These are phyloP conservation scores for Lepidocyrtoides sp. DNA, from an alignment of 2,888 invertebrate genomes.

Conservation along the genomic window DNA sequence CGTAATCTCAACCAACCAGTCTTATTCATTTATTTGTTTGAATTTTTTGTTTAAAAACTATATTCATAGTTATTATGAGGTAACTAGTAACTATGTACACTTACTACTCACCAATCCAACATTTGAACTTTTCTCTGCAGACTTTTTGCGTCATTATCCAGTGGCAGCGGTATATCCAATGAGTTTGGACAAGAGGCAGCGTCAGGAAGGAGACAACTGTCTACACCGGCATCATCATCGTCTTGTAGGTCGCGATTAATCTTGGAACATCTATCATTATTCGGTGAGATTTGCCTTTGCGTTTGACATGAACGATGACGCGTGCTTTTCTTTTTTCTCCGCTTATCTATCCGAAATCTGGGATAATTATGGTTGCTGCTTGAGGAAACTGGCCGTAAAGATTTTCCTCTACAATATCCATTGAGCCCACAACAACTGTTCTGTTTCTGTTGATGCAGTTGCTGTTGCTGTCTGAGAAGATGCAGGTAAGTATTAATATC, in stretches of 20 bases:
- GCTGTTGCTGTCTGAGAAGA: neutral
- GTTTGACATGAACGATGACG: no score
- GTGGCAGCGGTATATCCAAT: neutral
- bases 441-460: neutral
- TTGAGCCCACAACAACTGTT: neutral
- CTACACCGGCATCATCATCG: neutral
- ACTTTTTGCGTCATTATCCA: slow-evolving; percentile 26
- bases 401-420: neutral
- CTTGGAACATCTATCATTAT: no score
- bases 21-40: no score
- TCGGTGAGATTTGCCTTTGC: no score
- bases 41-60: no score
- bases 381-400: no score
- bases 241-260: no score
- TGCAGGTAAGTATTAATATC: neutral
- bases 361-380: no score
- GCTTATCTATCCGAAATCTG: no score
- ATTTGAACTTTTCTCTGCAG: slow-evolving; percentile 55
- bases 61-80: no score
- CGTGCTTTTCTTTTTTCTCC: neutral
- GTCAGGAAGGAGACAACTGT: neutral
- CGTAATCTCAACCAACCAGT: no score
- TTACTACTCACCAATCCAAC: slow-evolving; percentile 57
- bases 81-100: slow-evolving; percentile 56
- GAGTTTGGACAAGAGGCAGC: neutral